Evolutionary conservation across 2,113 vertebrate genomes (phyloP), one percentile per base, ranked within the genome.

Genomic region (Miniopterus natalensis): DNA sequence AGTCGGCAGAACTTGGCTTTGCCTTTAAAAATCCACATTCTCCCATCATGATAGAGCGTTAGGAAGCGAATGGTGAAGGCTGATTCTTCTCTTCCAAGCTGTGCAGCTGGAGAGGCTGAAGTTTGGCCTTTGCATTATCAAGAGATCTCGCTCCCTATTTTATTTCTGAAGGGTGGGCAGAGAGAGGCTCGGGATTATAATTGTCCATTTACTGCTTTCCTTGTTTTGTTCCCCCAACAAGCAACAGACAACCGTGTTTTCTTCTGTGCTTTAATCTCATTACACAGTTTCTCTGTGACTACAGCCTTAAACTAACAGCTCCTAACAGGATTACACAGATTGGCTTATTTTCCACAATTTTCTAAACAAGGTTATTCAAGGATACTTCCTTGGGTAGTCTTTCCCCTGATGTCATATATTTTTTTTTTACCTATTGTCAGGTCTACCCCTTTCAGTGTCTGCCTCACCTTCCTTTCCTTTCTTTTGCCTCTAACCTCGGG

Each of bases 281-380:
- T 98, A 98, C 86, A 92, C 95, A 95, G 47, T 88, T 97, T 96
- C 96, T 96, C 94, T 96, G 95, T 97, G 98, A 93, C 74, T 96
- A 95, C 97, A 98, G 86, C 94, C 96, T 75, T 91, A 94, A 97
- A 88, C 97, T 61, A 96, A 92, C 51, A 79, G 90, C 95, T 97
- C 83, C 47, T 98, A 98, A 98, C 47, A 4, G 97, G 97, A 98
- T 98, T 98, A 98, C 92, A 96, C 53, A 86, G 96, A 51, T 84
- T 74, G 96, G 88, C 15, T 97, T 96, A 77, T 92, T 96, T 96
- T 71, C 92, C 79, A 36, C 87, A 49, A 12, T 94, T 96, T 96
- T 94, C 93, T 57, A 92, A 97, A 96, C 95, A 98, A 97, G 98
- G 98, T 98, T 98, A 96, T 97, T 97, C 97, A 98, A 98, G 98